Evolutionary conservation across 2,888 invertebrate genomes (phyloP).

Genomic region (Himalopsyche kuldschensis): DNA sequence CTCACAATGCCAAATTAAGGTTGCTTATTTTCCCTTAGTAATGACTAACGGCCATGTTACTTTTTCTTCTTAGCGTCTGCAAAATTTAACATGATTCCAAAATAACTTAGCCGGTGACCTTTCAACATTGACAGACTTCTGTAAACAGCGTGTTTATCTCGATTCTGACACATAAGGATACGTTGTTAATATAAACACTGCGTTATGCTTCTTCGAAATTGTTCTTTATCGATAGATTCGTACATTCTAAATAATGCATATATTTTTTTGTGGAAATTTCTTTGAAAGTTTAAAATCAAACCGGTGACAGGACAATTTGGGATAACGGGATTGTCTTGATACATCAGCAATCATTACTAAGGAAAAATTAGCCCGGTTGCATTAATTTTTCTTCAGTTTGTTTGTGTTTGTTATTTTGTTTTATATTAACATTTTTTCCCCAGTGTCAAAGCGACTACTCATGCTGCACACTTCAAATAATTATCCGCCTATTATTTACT

Average conservation of each 20-base stretch:
- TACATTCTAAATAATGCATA: constrained; percentile 51
- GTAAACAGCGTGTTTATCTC: not conserved
- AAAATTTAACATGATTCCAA: not conserved
- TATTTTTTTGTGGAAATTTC: constrained; percentile 36
- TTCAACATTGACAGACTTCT: not conserved
- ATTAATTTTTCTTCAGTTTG: constrained; percentile 27
- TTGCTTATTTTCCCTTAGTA: constrained; percentile 57
- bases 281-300: not conserved
- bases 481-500: not conserved
- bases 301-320: not conserved
- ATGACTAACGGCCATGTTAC: constrained; percentile 43
- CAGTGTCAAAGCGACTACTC: not conserved
- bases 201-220: not conserved
- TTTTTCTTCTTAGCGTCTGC: not conserved
- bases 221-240: not conserved
- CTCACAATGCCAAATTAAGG: constrained; percentile 44
- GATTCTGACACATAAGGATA: not conserved
- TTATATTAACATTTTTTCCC: constrained; percentile 16
- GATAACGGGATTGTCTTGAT: constrained; percentile 7
- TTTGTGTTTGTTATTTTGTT: constrained; percentile 2
- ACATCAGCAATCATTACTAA: constrained; percentile 53
- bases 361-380: constrained; percentile 49
- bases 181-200: not conserved
- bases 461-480: not conserved
- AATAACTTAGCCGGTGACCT: not conserved